Conservation (phyloP, 92 coral and sea anemone genomes). For the Pocillopora meandrina region DNA sequence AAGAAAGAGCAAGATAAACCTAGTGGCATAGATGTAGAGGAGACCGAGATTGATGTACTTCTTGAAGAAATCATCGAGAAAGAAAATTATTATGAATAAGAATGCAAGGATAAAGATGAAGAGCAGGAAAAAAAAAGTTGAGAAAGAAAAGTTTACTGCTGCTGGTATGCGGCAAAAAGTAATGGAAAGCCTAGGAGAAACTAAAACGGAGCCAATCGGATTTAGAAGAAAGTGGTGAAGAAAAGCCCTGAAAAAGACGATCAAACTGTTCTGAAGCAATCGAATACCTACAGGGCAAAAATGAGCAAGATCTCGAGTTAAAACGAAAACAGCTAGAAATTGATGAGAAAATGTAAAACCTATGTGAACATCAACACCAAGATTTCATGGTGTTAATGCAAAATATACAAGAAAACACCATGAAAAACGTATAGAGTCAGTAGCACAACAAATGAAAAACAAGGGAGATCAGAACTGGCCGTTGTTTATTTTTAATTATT, state of each 20-base stretch:
- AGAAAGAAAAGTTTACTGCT: slow-evolving; percentile 35
- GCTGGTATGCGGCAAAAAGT: slow-evolving; percentile 46
- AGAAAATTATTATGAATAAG: slow-evolving; percentile 43
- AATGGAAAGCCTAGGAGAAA: slow-evolving; percentile 52
- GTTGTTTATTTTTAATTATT: slow-evolving; percentile 4
- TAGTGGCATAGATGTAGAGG: slow-evolving; percentile 46
- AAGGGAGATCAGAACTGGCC: slow-evolving; percentile 2
- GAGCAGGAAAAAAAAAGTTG: slow-evolving; percentile 46
- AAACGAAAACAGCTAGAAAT: slow-evolving; percentile 47
- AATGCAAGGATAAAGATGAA: slow-evolving; percentile 45
- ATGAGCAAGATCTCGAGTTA: slow-evolving; percentile 45
- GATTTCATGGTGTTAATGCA: slow-evolving; percentile 16
- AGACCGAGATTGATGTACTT: slow-evolving; percentile 44
- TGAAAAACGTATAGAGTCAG: slow-evolving; percentile 33
- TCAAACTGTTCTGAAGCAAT: slow-evolving; percentile 45
- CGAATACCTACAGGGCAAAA: slow-evolving; percentile 47
- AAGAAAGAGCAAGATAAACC: slow-evolving; percentile 41
- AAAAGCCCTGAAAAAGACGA: slow-evolving; percentile 40
- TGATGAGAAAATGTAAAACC: slow-evolving; percentile 31
- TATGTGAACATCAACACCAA: slow-evolving; percentile 32
- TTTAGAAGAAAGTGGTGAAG: slow-evolving; percentile 39
- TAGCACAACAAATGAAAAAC: slow-evolving; percentile 20
- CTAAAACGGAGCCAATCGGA: slow-evolving; percentile 43
- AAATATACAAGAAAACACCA: slow-evolving; percentile 31
- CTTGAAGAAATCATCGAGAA: slow-evolving; percentile 38